phyloP scores from a whole-genome alignment of 2,888 invertebrate genomes.

The Drosophila stalkeri region DNA sequence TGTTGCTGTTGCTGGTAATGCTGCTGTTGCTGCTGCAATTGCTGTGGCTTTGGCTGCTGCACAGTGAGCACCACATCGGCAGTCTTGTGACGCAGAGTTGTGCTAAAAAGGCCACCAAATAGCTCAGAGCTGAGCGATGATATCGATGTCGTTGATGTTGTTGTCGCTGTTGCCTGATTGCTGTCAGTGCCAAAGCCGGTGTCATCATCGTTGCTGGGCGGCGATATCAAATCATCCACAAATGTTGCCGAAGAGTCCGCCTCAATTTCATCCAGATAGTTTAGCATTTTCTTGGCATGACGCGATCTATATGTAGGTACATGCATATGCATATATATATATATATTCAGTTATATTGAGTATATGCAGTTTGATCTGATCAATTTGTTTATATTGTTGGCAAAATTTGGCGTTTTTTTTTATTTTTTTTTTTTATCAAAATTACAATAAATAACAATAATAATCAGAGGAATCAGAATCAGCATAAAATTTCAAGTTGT shows the following conservation, averaged over 20 bases:
- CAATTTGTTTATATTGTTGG: neutral
- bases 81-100: slow-evolving; percentile 24
- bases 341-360: slow-evolving; percentile 35
- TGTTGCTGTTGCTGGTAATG: slow-evolving; percentile 16
- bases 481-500: too few species aligned
- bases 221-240: slow-evolving; percentile 33
- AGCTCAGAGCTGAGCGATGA: slow-evolving; percentile 46
- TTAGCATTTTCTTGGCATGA: slow-evolving; percentile 70
- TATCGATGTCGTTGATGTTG: slow-evolving; percentile 8
- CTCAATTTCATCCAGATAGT: slow-evolving; percentile 65
- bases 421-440: neutral
- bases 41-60: slow-evolving; percentile 24
- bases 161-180: slow-evolving; percentile 32
- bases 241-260: slow-evolving; percentile 32
- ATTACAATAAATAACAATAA: neutral
- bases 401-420: slow-evolving; percentile 1
- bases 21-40: slow-evolving; percentile 22
- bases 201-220: slow-evolving; percentile 56
- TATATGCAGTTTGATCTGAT: slow-evolving; percentile 2
- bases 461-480: neutral
- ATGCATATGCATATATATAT: slow-evolving; percentile 37
- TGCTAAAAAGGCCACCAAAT: slow-evolving; percentile 60
- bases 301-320: slow-evolving; percentile 74
- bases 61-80: slow-evolving; percentile 27
- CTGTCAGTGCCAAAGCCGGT: slow-evolving; percentile 70